phyloP scores from a whole-genome alignment of 2,797 vertebrate species.

The Cynopterus sphinx region DNA sequence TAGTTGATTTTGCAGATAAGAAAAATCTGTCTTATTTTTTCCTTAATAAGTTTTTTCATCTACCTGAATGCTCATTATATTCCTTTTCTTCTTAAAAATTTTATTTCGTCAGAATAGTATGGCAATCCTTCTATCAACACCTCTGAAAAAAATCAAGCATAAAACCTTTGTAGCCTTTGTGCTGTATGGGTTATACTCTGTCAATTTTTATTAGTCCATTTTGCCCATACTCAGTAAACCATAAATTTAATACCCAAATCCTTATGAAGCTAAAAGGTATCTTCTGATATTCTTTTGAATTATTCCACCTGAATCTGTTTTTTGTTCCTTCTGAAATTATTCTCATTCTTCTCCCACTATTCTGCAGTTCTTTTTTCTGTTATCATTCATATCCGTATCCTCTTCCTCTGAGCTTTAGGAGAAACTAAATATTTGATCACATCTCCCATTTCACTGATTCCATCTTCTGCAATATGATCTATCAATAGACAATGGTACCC shows the following conservation, averaged over 20 bases:
- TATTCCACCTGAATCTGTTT: neutral
- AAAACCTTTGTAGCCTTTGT: neutral
- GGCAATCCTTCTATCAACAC: neutral
- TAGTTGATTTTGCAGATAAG: neutral
- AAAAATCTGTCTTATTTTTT: neutral
- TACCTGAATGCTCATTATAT: neutral
- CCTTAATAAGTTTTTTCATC: neutral
- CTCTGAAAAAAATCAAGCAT: neutral
- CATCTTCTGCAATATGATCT: neutral
- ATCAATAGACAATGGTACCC: neutral
- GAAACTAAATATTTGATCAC: neutral
- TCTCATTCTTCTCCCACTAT: neutral
- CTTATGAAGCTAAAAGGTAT: neutral
- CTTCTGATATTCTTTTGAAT: neutral
- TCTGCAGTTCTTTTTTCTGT: neutral
- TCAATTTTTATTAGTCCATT: neutral
- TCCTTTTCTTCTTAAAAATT: slow-evolving; percentile 23
- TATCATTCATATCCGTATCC: neutral
- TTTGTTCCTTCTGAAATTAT: neutral
- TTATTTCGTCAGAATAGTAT: neutral
- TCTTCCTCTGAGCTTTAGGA: neutral
- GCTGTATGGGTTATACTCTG: neutral
- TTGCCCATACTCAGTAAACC: neutral
- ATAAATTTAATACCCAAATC: slow-evolving; percentile 8
- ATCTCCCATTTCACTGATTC: neutral